phyloP scores from a whole-genome alignment of 2,797 vertebrate genomes.

The Neomorphus geoffroyi region DNA sequence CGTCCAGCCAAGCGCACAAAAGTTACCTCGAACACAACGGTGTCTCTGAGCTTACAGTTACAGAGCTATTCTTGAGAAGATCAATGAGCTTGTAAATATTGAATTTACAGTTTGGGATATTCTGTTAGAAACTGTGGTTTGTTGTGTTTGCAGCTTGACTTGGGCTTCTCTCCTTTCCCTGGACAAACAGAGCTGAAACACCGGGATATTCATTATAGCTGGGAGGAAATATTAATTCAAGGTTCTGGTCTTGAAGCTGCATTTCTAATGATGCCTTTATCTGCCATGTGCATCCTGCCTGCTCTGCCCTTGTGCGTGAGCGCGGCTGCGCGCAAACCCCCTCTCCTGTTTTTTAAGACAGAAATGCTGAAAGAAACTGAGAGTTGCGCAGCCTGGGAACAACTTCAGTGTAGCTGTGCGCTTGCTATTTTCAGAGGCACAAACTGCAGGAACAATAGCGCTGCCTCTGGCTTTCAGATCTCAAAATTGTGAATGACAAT shows the following conservation, averaged over 20 bases:
- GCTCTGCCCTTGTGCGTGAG: neutral
- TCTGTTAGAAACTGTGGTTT: neutral
- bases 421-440: slow-evolving; percentile 45
- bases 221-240: neutral
- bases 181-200: neutral
- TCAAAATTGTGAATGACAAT: slow-evolving; percentile 36
- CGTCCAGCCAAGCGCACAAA: neutral
- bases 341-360: neutral
- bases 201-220: neutral
- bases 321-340: rapidly evolving
- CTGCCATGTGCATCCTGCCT: neutral
- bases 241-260: neutral
- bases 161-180: neutral
- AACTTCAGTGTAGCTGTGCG: neutral
- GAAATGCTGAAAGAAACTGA: neutral
- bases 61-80: neutral
- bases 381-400: neutral
- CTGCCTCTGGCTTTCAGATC: slow-evolving; percentile 43
- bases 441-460: slow-evolving; percentile 12
- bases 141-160: neutral
- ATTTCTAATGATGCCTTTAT: neutral
- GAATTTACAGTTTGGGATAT: neutral
- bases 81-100: neutral
- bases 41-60: neutral
- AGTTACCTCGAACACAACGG: neutral